Evolutionary conservation across 2,113 vertebrate species (phyloP).

Genomic region (Sitta europaea): DNA sequence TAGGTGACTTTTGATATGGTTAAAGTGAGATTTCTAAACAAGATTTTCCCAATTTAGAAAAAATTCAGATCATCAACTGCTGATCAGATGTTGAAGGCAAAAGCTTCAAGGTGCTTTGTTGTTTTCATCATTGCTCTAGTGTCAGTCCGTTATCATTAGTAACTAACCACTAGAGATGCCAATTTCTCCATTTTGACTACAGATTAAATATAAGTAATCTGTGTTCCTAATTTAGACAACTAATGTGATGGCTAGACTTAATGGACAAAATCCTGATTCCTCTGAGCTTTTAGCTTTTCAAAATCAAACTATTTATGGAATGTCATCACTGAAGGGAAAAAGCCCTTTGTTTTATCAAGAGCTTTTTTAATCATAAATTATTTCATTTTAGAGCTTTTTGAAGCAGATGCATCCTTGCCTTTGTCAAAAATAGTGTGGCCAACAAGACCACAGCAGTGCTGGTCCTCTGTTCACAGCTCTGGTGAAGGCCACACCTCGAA

Average conservation of each 20-base stretch:
- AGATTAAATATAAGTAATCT: background rate
- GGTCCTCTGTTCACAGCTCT: background rate
- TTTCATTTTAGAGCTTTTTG: background rate
- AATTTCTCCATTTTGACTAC: background rate
- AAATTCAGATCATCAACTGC: background rate
- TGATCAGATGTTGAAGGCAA: background rate
- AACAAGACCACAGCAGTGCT: background rate
- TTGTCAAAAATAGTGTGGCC: background rate
- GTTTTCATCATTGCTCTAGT: background rate
- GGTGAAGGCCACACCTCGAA: background rate
- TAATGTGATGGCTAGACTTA: background rate
- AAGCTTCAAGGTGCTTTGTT: background rate
- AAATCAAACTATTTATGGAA: background rate
- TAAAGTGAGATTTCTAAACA: background rate
- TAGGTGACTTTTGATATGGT: background rate
- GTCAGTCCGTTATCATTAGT: background rate
- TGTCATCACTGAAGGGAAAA: background rate
- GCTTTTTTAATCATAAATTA: background rate
- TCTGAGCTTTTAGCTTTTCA: background rate
- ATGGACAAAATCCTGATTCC: background rate
- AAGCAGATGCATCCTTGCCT: background rate
- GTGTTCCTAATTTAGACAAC: background rate
- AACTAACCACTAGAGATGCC: background rate
- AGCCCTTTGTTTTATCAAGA: background rate
- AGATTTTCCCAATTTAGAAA: background rate